A percentile compares a stretch with the other conserved stretches of the same genome.
Evolutionary conservation across 1,140 invertebrate genomes (phyloP).

Genomic region (Drosophila pruinosa): DNA sequence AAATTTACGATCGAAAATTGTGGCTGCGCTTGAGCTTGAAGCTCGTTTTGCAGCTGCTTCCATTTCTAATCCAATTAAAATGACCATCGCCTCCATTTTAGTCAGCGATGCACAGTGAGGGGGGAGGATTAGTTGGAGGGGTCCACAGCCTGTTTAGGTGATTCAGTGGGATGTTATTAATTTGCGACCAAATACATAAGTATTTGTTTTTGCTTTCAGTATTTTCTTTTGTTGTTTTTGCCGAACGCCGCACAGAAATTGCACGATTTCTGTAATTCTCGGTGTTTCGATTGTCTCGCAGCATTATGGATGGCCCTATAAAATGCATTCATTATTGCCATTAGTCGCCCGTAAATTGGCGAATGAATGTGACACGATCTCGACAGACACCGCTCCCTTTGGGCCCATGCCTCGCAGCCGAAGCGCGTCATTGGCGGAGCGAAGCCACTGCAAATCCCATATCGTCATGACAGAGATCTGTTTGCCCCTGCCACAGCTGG

Average conservation of each 20-base stretch:
- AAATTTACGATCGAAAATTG: conserved; percentile 26
- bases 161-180: conserved; percentile 18
- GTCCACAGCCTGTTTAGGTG: background rate
- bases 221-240: background rate
- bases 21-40: background rate
- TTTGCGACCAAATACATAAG: conserved; percentile 46
- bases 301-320: conserved; percentile 74
- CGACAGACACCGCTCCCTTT: background rate
- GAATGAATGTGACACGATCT: conserved; percentile 67
- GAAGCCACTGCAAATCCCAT: too few relatives aligned
- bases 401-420: conserved; percentile 34
- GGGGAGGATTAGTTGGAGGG: background rate
- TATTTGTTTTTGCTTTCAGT: conserved; percentile 12
- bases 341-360: conserved; percentile 78
- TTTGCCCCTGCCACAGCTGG: background rate
- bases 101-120: background rate
- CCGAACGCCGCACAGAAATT: conserved; percentile 41
- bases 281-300: conserved; percentile 53
- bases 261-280: conserved; percentile 62
- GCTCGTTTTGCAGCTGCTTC: conserved; percentile 42
- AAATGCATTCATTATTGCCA: conserved; percentile 81
- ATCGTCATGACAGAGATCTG: conserved; percentile 26
- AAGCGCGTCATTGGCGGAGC: conserved; percentile 47
- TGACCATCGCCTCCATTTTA: conserved; percentile 4
- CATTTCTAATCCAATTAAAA: conserved; percentile 21